A percentile compares a stretch with the other conserved stretches of the same genome.
phyloP scores from a whole-genome alignment of 2,113 vertebrate species.

The Cinclus mexicanus region DNA sequence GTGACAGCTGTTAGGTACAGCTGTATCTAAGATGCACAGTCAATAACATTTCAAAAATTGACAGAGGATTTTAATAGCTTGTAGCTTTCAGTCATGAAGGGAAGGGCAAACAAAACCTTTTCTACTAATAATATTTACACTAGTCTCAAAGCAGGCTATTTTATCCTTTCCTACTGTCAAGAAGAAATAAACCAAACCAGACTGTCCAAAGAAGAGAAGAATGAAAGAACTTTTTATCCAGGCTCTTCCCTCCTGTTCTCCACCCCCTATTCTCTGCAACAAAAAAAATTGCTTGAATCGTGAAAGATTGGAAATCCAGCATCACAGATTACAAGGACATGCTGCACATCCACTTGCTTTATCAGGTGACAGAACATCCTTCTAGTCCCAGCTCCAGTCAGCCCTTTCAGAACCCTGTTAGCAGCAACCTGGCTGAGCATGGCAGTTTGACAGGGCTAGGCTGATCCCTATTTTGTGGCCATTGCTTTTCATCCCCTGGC shows the following conservation, averaged over 20 bases:
- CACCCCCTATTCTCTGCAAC: not conserved
- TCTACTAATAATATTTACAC: not conserved
- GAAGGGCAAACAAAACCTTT: conserved; percentile 9
- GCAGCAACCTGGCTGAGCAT: not conserved
- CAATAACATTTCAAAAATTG: not conserved
- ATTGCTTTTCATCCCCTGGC: not conserved
- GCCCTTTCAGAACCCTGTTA: not conserved
- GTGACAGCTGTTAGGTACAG: not conserved
- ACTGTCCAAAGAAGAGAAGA: conserved; percentile 3
- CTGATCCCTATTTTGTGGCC: not conserved
- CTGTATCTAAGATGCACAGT: not conserved
- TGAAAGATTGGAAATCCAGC: not conserved
- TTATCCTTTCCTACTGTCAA: not conserved
- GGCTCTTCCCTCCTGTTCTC: not conserved
- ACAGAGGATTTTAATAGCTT: not conserved
- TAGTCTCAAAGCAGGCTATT: not conserved
- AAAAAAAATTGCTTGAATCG: not conserved
- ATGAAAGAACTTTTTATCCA: not conserved
- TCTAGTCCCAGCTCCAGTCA: not conserved
- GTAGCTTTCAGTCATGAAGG: not conserved
- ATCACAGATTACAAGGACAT: not conserved
- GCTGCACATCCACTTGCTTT: not conserved
- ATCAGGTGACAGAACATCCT: not conserved
- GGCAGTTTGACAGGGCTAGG: not conserved
- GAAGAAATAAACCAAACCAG: conserved; percentile 8